A percentile compares a stretch with the other conserved stretches of the same genome.
These are phyloP conservation scores for Drosophila rubida DNA, from an alignment of 2,888 invertebrate species.

Conservation along the genomic window DNA sequence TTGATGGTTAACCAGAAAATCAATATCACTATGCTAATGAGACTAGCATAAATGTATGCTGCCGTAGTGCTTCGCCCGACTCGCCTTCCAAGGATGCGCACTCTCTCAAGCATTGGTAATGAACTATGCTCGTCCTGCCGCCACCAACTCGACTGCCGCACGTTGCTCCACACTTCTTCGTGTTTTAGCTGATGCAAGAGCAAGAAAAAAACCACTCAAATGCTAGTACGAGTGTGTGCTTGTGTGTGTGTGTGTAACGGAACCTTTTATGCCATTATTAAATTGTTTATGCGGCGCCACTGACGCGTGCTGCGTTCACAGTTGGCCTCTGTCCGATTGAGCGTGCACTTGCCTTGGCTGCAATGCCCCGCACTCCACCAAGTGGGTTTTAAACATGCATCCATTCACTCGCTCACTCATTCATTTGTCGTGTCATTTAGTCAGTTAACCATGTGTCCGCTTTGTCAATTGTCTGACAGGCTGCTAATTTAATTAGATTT, in stretches of 20 bases:
- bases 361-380: background rate
- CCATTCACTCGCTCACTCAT: slow-evolving; percentile 18
- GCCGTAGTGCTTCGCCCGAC: background rate
- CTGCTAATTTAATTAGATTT: slow-evolving; percentile 78
- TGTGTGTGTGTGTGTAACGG: slow-evolving; percentile 1
- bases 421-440: slow-evolving; percentile 7
- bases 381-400: slow-evolving; percentile 6
- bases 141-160: background rate
- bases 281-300: slow-evolving; percentile 59
- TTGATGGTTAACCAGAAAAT: slow-evolving; percentile 79
- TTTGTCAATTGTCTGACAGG: slow-evolving; percentile 59
- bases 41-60: slow-evolving; percentile 51
- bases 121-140: slow-evolving; percentile 3
- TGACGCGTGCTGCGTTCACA: slow-evolving; percentile 58
- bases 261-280: slow-evolving; percentile 55
- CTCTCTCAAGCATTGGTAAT: slow-evolving; percentile 1
- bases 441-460: slow-evolving; percentile 39
- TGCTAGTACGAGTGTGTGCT: no score
- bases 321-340: slow-evolving; percentile 35
- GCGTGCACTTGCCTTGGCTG: slow-evolving; percentile 17
- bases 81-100: background rate
- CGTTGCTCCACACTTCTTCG: background rate
- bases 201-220: background rate
- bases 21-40: slow-evolving; percentile 79
- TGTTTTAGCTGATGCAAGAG: background rate